These are phyloP conservation scores for Oreochromis mossambicus DNA, from an alignment of 2,797 vertebrate genomes.

Conservation along the genomic window DNA sequence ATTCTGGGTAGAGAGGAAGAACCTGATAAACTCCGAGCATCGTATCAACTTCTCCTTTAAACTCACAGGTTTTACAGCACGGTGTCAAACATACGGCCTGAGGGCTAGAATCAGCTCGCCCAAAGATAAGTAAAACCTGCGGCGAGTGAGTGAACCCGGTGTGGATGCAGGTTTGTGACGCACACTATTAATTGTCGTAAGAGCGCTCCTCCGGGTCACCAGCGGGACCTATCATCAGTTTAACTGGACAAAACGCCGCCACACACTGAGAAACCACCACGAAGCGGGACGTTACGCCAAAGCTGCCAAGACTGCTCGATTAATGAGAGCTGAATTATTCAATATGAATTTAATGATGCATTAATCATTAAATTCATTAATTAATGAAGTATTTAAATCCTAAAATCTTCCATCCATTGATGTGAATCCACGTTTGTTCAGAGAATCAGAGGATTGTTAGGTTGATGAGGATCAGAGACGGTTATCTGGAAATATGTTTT, in stretches of 20 bases:
- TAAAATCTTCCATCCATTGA: neutral
- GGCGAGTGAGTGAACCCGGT: accelerated
- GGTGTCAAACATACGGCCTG: neutral
- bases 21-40: neutral
- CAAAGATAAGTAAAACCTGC: neutral
- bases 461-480: neutral
- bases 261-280: neutral
- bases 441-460: neutral
- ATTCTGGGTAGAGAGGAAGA: neutral
- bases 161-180: neutral
- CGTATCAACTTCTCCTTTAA: neutral
- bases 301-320: accelerated
- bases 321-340: neutral
- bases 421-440: neutral
- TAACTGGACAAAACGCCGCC: neutral
- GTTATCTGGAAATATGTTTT: neutral
- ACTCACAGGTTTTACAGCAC: neutral
- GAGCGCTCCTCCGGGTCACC: neutral
- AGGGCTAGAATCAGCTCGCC: neutral
- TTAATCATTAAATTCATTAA: no score
- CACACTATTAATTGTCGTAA: neutral
- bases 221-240: neutral
- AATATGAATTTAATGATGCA: neutral
- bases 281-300: accelerated
- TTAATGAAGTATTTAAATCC: neutral